Evolutionary conservation across 2,113 vertebrate genomes (phyloP).

Genomic region (Oryzias celebensis): DNA sequence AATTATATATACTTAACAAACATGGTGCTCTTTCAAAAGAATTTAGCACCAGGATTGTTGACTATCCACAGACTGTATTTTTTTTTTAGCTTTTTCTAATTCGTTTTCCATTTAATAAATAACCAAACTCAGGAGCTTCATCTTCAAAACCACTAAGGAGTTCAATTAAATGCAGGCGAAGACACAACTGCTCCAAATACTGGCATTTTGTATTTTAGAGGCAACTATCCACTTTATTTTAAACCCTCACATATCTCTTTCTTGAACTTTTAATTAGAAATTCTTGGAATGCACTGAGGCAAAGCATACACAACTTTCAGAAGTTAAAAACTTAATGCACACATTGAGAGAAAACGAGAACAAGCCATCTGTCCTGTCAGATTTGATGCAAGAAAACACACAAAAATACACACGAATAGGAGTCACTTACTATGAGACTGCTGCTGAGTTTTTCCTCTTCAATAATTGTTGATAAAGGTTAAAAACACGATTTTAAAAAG

Average conservation of each 20-base stretch:
- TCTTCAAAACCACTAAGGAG: neutral
- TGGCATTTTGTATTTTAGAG: conserved; percentile 9
- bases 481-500: neutral
- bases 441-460: too few relatives aligned
- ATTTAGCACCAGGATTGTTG: neutral
- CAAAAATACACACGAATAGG: too few relatives aligned
- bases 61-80: neutral
- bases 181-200: conserved; percentile 6
- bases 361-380: neutral
- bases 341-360: neutral
- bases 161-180: conserved; percentile 3
- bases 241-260: conserved; percentile 7
- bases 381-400: neutral
- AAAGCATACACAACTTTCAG: neutral
- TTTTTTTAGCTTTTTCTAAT: neutral
- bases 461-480: too few relatives aligned
- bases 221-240: conserved; percentile 20
- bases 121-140: neutral
- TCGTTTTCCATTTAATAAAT: neutral
- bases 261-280: conserved; percentile 28
- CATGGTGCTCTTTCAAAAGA: neutral
- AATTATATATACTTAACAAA: too few relatives aligned
- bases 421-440: too few relatives aligned
- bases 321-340: conserved; percentile 1
- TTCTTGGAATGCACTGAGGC: neutral